These are phyloP conservation scores for Apoda limacodes DNA, from an alignment of 2,888 invertebrate species.

Conservation along the genomic window DNA sequence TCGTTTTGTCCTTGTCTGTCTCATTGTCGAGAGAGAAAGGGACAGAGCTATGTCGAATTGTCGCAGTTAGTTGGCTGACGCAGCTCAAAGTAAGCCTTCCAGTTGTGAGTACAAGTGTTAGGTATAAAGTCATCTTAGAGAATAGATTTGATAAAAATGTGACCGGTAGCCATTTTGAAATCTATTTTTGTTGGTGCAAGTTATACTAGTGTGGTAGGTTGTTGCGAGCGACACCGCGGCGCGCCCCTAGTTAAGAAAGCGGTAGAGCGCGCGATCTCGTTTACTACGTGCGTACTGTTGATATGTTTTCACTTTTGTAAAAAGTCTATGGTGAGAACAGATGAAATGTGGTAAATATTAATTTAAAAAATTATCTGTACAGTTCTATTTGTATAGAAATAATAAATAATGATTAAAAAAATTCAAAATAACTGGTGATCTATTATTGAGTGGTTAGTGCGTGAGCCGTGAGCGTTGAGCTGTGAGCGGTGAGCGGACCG, in stretches of 20 bases:
- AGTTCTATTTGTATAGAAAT: slow-evolving; percentile 73
- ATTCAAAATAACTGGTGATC: slow-evolving; percentile 64
- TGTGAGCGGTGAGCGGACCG: slow-evolving; percentile 36
- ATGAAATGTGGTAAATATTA: slow-evolving; percentile 65
- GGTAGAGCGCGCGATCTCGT: slow-evolving; percentile 46
- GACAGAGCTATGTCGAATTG: no score
- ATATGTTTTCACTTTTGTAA: slow-evolving; percentile 72
- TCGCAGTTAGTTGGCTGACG: no score
- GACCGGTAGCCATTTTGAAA: no score
- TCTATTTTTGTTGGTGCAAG: no score
- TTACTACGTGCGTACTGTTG: slow-evolving; percentile 62
- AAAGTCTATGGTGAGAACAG: slow-evolving; percentile 66
- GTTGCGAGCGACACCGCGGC: slow-evolving; percentile 20
- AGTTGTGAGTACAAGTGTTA: no score
- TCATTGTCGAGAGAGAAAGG: no score
- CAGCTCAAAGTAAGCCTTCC: no score
- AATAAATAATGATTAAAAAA: slow-evolving; percentile 70
- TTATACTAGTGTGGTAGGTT: neutral
- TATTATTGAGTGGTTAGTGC: slow-evolving; percentile 50
- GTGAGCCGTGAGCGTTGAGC: neutral
- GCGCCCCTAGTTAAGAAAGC: slow-evolving; percentile 16
- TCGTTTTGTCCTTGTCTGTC: no score
- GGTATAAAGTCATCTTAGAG: no score
- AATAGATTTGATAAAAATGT: no score
- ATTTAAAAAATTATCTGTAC: slow-evolving; percentile 71